A percentile compares a stretch with the other conserved stretches of the same genome.
Evolutionary conservation across 2,888 invertebrate genomes (phyloP).

Genomic region (Mamestra brassicae): DNA sequence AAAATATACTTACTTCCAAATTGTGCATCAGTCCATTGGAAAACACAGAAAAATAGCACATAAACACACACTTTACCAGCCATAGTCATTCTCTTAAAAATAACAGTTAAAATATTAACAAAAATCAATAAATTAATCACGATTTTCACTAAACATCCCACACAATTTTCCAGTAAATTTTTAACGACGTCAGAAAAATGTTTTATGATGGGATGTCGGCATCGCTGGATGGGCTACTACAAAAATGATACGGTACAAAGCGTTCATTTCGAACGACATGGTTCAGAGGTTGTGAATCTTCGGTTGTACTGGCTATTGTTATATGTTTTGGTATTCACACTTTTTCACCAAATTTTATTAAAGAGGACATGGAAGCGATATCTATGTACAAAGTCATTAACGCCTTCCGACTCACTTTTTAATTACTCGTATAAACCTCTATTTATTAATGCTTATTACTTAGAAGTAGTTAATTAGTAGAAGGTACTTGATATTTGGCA

Average conservation of each 20-base stretch:
- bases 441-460: too few species aligned
- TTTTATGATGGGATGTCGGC: conserved; percentile 50
- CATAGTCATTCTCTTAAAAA: conserved; percentile 50
- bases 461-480: too few species aligned
- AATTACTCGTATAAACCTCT: too few species aligned
- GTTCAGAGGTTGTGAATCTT: conserved; percentile 77
- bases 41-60: conserved; percentile 74
- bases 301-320: conserved; percentile 38
- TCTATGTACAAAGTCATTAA: too few species aligned
- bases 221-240: conserved; percentile 75
- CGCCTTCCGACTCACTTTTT: not conserved
- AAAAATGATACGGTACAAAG: conserved; percentile 86
- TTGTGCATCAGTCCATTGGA: conserved; percentile 81
- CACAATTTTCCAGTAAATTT: conserved; percentile 3
- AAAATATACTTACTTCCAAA: conserved; percentile 85
- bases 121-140: not conserved
- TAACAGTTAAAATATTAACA: not conserved
- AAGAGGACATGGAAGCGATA: too few species aligned
- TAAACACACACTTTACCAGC: conserved; percentile 62
- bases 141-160: conserved; percentile 21
- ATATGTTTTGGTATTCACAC: not conserved
- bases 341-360: too few species aligned
- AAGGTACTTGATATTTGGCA: too few species aligned
- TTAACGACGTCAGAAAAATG: conserved; percentile 12
- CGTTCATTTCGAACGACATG: conserved; percentile 77